Evolutionary conservation across 1,140 invertebrate species (phyloP).

Genomic region (Saccostrea cuccullata): DNA sequence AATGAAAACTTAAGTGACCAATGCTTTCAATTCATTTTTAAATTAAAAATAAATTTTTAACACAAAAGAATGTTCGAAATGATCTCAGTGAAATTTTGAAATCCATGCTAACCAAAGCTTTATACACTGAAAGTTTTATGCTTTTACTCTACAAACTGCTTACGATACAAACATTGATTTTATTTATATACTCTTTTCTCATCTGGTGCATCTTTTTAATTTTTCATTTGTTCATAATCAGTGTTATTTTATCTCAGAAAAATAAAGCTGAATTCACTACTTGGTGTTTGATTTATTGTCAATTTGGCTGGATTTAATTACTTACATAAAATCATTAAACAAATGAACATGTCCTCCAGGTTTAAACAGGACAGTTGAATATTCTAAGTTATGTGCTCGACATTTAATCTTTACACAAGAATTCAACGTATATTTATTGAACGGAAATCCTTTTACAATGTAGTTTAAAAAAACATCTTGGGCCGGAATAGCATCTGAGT

Average conservation of each 20-base stretch:
- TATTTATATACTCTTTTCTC: slow-evolving; percentile 5
- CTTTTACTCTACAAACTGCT: slow-evolving; percentile 29
- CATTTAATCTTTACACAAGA: background rate
- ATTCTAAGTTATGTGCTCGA: background rate
- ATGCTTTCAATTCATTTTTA: no score
- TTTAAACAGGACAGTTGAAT: background rate
- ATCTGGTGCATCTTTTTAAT: slow-evolving; percentile 34
- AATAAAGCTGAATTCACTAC: slow-evolving; percentile 24
- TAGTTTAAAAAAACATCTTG: background rate
- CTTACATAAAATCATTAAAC: background rate
- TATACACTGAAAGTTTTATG: background rate
- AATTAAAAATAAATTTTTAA: background rate
- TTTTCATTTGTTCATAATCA: slow-evolving; percentile 29
- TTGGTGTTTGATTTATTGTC: background rate
- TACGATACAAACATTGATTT: background rate
- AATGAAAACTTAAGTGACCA: no score
- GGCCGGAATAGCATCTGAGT: no score
- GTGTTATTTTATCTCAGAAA: slow-evolving; percentile 10
- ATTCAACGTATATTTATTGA: background rate
- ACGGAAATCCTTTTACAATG: background rate
- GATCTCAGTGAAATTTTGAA: slow-evolving; percentile 30
- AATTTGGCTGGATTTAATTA: background rate
- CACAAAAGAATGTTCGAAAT: background rate
- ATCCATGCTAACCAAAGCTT: background rate
- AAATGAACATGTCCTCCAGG: background rate